phyloP scores from a whole-genome alignment of 2,113 vertebrate species.

The Amphilophus citrinellus region DNA sequence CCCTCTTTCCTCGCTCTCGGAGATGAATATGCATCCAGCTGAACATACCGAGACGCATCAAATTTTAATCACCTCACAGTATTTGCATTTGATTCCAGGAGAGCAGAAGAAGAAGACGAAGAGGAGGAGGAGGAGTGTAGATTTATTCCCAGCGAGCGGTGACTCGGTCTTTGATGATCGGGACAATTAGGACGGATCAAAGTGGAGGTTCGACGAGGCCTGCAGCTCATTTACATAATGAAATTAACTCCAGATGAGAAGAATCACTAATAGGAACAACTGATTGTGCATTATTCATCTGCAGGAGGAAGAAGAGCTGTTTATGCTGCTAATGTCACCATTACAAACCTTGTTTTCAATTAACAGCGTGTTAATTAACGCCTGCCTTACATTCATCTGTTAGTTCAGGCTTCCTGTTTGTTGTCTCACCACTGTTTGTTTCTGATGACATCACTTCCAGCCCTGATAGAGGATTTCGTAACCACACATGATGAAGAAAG shows the following conservation, averaged over 20 bases:
- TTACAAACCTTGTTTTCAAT: constrained; percentile 94
- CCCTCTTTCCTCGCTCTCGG: constrained; percentile 4
- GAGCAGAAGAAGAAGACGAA: constrained; percentile 60
- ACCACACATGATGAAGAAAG: constrained; percentile 1
- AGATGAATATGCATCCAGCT: constrained; percentile 88
- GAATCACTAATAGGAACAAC: constrained; percentile 85
- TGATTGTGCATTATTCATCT: constrained; percentile 88
- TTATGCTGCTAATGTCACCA: constrained; percentile 94
- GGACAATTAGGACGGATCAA: constrained; percentile 98
- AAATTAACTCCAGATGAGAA: constrained; percentile 86
- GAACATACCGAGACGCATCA: constrained; percentile 94
- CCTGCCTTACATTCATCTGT: constrained; percentile 83
- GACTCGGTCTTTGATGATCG: constrained; percentile 97
- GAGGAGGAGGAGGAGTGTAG: constrained; percentile 89
- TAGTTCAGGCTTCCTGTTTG: constrained; percentile 44
- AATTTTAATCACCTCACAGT: constrained; percentile 95
- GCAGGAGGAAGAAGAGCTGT: constrained; percentile 90
- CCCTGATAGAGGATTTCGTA: constrained; percentile 24
- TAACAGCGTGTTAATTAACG: constrained; percentile 94
- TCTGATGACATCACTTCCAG: constrained; percentile 47
- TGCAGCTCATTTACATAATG: constrained; percentile 97
- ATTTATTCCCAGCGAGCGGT: constrained; percentile 75
- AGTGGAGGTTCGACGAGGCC: constrained; percentile 94
- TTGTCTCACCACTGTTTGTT: constrained; percentile 31
- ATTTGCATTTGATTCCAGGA: constrained; percentile 93